Evolutionary conservation across 1,140 invertebrate genomes (phyloP), one percentile per base, ranked within the genome.

Genomic region (Drosophila dunni): DNA sequence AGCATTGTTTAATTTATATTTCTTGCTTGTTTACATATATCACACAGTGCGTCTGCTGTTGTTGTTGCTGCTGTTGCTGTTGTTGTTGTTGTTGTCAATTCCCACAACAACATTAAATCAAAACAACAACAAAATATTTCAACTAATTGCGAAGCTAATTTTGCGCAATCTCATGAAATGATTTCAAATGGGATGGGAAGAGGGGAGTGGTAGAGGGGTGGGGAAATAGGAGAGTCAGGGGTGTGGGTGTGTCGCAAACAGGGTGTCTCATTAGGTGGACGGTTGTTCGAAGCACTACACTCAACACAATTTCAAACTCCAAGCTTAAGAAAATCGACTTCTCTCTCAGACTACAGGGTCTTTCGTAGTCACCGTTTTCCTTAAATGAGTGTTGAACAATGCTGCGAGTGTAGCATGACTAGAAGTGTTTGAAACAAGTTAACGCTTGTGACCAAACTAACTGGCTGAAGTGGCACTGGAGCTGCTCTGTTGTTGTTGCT

Each of bases 11-110:
- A 78, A 74, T 75, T 88, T 88, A 74, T 75, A 63, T 79, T 80
- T 77, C 7, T 56, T 54, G 54, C 57, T 80, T 74, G 66, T 78
- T 81, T 80, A 85, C 81, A 85, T 81, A 85, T 86, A 88, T 88
- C 82, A 86, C 82, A 86, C 84, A 74, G 71, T 77, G 83, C 54
- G 58, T 50, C 72, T 63, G 66, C 56, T 75, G 38, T 64, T 73
- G 63, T 48, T 70, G 68, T 48, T 70, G 58, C 29, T 53, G 63
- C 45, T 72, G 48, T 33, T 54, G 56, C 33, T 56, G 62, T 33
- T 65, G 46, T 44, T 36, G 34, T 36, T 61, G 72, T 51, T 71
- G 58, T 45, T 78, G 68, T 57, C 60, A 78, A 78, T 74, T 77
- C 64, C 75, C 75, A 77, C 64, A 57, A 51, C 53, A 64, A 33